Conservation (phyloP, 2,113 vertebrate genomes). For the Colistium nudipinnis region DNA sequence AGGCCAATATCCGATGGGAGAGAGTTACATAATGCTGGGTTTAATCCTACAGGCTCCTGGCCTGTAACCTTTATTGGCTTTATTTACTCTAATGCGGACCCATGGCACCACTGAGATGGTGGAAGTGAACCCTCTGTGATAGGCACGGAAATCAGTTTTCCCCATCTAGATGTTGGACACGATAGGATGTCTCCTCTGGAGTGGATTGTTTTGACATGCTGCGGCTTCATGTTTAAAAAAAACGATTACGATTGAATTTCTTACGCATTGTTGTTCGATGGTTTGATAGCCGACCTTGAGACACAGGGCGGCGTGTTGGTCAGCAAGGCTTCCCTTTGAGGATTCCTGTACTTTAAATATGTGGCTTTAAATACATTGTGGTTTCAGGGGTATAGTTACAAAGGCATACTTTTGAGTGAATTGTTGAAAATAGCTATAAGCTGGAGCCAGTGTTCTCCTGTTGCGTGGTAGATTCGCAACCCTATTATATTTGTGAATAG, state of each 20-base stretch:
- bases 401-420: not conserved
- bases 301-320: not conserved
- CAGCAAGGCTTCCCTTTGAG: not conserved
- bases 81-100: constrained; percentile 15
- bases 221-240: not conserved
- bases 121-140: not conserved
- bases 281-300: not conserved
- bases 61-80: constrained; percentile 19
- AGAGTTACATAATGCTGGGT: constrained; percentile 36
- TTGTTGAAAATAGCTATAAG: too few species aligned
- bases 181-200: not conserved
- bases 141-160: not conserved
- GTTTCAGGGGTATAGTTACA: not conserved
- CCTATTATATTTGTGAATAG: too few species aligned
- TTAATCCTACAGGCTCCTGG: not conserved
- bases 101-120: not conserved
- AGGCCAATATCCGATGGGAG: constrained; percentile 26
- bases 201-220: not conserved
- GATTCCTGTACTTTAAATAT: not conserved
- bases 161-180: not conserved
- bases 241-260: not conserved
- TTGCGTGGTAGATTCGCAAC: too few species aligned
- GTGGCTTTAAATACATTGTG: not conserved
- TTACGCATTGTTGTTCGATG: constrained; percentile 3
- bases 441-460: too few species aligned